Base-by-base conservation (phyloP, 1,140 invertebrate species). In the Pteromalus puparum region DNA sequence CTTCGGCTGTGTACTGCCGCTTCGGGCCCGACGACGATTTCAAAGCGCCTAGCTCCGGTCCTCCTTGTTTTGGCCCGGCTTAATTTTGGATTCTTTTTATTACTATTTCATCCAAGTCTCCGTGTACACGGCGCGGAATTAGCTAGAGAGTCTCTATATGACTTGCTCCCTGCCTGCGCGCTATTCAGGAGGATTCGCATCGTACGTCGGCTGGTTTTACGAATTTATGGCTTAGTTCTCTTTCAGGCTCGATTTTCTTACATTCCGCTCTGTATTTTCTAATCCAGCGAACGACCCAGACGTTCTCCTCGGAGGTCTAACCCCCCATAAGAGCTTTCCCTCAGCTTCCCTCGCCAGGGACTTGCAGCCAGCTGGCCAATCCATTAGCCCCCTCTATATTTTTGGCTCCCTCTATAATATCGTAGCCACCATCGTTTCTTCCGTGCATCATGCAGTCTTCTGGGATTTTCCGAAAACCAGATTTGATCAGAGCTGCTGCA, bases 21-120 rank as follows among this genome's bases (percentile, higher is more conserved):
- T 75, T 12, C 12, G 38, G 38, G 38, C 46, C 9, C 28, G 21
- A 74, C 82, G 82, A 74, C 48, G 73, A 84, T 84, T 75, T 34
- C 13, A 73, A 74, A 74, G 76, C 30, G 4, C 26, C 21, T 30
- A 24, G 24, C n/a, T 67, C 12, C 48, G 15, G 21, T 38, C 24
- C 65, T n/a, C 65, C 65, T 72, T 81, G 79, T 81, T 53, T 53
- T 81, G 1, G 48, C n/a, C 12, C 42, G 38, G 10, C 82, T 78
- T 74, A 73, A 84, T 84, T 67, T 72, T 65, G 46, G 21, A 83
- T 77, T 42, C 48, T 46, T 75, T 75, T 65, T 61, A 61, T 84
- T 48, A 75, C 74, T 80, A 84, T 84, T 84, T 84, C 13, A 80
- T 84, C 67, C 18, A n/a, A 79, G 61, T 21, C 38, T 46, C 78